Conservation (phyloP, 1,140 invertebrate species). For the Drosophila quadrilineata region DNA sequence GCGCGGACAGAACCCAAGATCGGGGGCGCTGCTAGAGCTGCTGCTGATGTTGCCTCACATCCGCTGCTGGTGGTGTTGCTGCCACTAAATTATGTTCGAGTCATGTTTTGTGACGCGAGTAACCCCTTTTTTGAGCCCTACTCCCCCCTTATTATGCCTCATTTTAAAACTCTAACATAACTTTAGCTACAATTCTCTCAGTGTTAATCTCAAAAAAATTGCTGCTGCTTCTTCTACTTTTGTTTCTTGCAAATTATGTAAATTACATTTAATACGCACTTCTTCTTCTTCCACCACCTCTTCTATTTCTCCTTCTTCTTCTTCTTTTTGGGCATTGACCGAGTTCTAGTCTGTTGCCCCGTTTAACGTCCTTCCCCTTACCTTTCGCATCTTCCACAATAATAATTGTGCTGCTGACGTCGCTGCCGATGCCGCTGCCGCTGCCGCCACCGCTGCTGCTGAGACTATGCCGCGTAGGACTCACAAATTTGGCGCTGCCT, state of each 20-base stretch:
- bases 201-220: slow-evolving; percentile 67
- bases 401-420: slow-evolving; percentile 75
- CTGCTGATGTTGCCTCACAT: slow-evolving; percentile 59
- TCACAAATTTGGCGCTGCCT: slow-evolving; percentile 58
- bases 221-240: slow-evolving; percentile 16
- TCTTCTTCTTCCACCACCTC: slow-evolving; percentile 3
- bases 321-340: slow-evolving; percentile 57
- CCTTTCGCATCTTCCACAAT: slow-evolving; percentile 81
- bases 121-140: neutral
- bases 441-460: neutral
- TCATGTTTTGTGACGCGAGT: slow-evolving; percentile 54
- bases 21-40: slow-evolving; percentile 15
- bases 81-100: slow-evolving; percentile 79
- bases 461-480: slow-evolving; percentile 59
- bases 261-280: slow-evolving; percentile 73
- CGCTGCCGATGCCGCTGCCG: slow-evolving; percentile 12
- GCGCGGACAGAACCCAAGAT: slow-evolving; percentile 36
- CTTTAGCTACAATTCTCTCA: slow-evolving; percentile 38
- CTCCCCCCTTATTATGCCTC: neutral
- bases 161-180: slow-evolving; percentile 6
- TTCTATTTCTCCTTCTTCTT: too few species aligned
- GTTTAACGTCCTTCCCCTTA: slow-evolving; percentile 25
- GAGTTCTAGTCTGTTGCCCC: slow-evolving; percentile 5
- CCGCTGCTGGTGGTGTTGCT: slow-evolving; percentile 56
- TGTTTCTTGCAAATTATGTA: slow-evolving; percentile 63